A percentile compares a stretch with the other conserved stretches of the same genome.
phyloP scores from a whole-genome alignment of 2,888 invertebrate genomes.

The Drosophila gaucha region DNA sequence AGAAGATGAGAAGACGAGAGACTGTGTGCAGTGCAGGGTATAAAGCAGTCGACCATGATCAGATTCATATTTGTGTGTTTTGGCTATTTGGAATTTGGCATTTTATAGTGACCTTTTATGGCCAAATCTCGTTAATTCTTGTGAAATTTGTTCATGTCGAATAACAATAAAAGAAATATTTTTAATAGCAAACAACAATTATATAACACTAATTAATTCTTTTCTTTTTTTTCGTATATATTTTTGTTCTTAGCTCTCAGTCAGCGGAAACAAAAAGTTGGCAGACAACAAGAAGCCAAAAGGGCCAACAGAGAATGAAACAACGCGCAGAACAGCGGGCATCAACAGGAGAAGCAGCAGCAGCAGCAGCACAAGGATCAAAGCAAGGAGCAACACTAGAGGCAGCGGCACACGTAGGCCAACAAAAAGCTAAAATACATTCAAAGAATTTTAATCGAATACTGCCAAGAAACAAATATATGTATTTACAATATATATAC shows the following conservation, averaged over 20 bases:
- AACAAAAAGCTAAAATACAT: conserved; percentile 42
- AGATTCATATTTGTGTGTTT: no score
- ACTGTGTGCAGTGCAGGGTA: not conserved
- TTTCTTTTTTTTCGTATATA: not conserved
- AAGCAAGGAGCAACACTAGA: conserved; percentile 9
- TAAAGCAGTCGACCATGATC: not conserved
- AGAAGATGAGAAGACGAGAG: no score
- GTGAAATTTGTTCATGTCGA: conserved; percentile 17
- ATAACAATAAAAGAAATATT: conserved; percentile 31
- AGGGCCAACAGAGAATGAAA: conserved; percentile 25
- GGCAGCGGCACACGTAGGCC: conserved; percentile 26
- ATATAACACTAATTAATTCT: conserved; percentile 1
- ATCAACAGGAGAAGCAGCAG: conserved; percentile 1
- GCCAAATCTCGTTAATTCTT: conserved; percentile 45
- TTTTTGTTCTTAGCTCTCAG: conserved; percentile 32
- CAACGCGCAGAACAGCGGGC: conserved; percentile 4
- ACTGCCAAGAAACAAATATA: conserved; percentile 76
- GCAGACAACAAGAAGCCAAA: conserved; percentile 4
- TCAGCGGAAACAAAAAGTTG: not conserved
- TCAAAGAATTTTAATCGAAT: conserved; percentile 77
- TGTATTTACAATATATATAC: conserved; percentile 45
- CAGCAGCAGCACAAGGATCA: not conserved
- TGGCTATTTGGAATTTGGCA: not conserved
- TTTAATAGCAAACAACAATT: conserved; percentile 15
- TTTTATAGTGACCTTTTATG: conserved; percentile 28